A percentile compares a stretch with the other conserved stretches of the same genome.
Conservation (phyloP, 2,888 invertebrate species). For the Odontocolon sp. region DNA sequence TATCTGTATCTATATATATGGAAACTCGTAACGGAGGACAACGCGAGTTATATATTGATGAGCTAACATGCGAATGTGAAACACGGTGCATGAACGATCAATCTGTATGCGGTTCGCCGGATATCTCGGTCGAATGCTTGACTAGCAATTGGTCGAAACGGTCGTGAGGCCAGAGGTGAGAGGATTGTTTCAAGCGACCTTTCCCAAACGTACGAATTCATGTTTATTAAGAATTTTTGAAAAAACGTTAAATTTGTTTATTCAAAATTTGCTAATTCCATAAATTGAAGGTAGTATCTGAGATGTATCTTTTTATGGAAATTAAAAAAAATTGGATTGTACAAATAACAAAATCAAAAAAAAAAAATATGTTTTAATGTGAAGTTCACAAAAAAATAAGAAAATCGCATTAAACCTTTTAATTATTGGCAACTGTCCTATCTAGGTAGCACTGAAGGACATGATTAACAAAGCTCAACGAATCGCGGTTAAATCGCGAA, state of each 20-base stretch:
- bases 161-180: too few relatives aligned
- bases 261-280: too few relatives aligned
- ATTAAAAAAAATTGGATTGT: not conserved
- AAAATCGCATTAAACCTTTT: too few relatives aligned
- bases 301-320: too few relatives aligned
- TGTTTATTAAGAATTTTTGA: too few relatives aligned
- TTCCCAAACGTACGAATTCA: too few relatives aligned
- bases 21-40: conserved; percentile 9
- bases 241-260: not conserved
- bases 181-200: too few relatives aligned
- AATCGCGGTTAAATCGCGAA: conserved; percentile 5
- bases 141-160: too few relatives aligned
- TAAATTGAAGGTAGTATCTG: too few relatives aligned
- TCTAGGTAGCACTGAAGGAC: not conserved
- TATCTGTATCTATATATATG: not conserved
- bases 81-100: conserved; percentile 44
- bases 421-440: too few relatives aligned
- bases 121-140: conserved; percentile 51
- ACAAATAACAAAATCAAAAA: not conserved
- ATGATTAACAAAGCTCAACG: conserved; percentile 17
- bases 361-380: not conserved
- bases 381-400: not conserved
- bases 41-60: conserved; percentile 12
- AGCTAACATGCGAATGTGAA: conserved; percentile 40
- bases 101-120: conserved; percentile 56